These are phyloP conservation scores for Chalcis sispes DNA, from an alignment of 2,888 invertebrate genomes.

Conservation along the genomic window DNA sequence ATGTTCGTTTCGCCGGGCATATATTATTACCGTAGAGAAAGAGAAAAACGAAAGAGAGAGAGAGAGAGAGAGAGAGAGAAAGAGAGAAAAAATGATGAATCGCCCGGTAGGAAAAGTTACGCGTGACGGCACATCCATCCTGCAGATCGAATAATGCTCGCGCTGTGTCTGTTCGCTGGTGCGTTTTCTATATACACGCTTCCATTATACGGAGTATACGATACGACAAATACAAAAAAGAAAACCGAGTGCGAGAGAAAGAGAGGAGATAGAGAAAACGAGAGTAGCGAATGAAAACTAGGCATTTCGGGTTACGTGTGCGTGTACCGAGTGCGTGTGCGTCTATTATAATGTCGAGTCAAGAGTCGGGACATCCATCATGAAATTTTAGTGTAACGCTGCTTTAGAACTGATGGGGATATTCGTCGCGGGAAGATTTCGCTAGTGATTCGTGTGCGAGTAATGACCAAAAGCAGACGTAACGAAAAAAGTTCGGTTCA, in stretches of 20 bases:
- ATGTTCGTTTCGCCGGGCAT: slow-evolving; percentile 8
- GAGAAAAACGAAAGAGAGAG: too few relatives aligned
- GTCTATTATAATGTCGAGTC: slow-evolving; percentile 32
- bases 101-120: slow-evolving; percentile 14
- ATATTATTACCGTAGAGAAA: slow-evolving; percentile 30
- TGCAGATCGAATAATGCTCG: too few relatives aligned
- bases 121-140: slow-evolving; percentile 28
- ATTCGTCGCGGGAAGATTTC: neutral
- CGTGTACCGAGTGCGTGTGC: neutral
- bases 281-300: neutral
- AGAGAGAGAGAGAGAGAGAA: too few relatives aligned
- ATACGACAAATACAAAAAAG: slow-evolving; percentile 8
- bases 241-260: slow-evolving; percentile 1
- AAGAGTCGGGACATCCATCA: slow-evolving; percentile 34
- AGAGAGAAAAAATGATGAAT: slow-evolving; percentile 35
- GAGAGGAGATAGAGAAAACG: neutral
- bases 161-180: neutral
- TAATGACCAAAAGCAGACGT: neutral
- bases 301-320: neutral
- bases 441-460: neutral
- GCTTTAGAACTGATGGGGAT: neutral
- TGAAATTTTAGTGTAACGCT: slow-evolving; percentile 20
- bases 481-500: neutral
- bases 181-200: too few relatives aligned
- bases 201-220: too few relatives aligned